Conservation (phyloP, 2,797 vertebrate genomes). For the Manis crassicaudata region DNA sequence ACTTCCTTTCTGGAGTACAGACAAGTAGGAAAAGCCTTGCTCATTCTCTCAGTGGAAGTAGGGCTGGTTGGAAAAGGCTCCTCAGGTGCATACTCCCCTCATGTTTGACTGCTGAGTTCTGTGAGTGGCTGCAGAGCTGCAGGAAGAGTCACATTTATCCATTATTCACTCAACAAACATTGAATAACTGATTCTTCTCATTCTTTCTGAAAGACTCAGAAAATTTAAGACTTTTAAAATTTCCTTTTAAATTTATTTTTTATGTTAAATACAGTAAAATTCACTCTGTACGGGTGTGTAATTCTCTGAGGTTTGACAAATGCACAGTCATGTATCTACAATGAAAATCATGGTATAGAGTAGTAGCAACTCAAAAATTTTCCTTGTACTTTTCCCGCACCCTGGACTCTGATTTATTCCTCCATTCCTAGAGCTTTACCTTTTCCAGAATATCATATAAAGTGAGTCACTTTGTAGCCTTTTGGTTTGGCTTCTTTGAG, state of each 20-base stretch:
- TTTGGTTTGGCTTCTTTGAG: not conserved
- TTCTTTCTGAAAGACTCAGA: not conserved
- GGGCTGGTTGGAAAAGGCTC: accelerated
- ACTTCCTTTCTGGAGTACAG: not conserved
- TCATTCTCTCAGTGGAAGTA: not conserved
- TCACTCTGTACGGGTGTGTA: not conserved
- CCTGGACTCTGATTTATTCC: not conserved
- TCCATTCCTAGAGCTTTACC: not conserved
- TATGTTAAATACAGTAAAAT: not conserved
- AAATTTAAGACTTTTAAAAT: not conserved
- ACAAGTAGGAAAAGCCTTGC: not conserved
- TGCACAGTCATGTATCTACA: not conserved
- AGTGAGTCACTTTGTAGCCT: not conserved
- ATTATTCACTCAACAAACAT: not conserved
- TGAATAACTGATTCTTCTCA: not conserved
- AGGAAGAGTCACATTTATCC: too few relatives aligned
- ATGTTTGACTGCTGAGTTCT: not conserved
- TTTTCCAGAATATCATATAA: not conserved
- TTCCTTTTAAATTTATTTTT: not conserved
- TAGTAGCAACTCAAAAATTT: not conserved
- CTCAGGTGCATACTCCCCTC: not conserved
- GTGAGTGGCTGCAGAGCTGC: not conserved
- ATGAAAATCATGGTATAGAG: not conserved
- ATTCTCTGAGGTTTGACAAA: not conserved
- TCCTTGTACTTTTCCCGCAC: not conserved